Evolutionary conservation across 2,888 invertebrate species (phyloP), one percentile per base, ranked within the genome.

Genomic region (Sinodicranocentrus sp.): DNA sequence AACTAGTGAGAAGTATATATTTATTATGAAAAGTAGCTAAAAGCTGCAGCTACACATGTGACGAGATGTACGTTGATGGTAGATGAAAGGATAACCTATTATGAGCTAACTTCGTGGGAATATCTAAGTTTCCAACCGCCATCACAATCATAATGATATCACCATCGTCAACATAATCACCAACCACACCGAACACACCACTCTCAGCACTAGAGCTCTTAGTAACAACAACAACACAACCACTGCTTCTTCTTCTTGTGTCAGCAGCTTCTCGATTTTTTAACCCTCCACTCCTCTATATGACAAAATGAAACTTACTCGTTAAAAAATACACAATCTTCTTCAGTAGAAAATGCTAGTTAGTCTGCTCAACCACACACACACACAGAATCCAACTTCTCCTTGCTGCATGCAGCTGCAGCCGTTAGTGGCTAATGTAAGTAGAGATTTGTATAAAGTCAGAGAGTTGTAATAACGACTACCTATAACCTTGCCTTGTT

Each of bases 71-170:
- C 1, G n/a, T 2, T 28, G 52, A 70, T 48, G 44, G 15, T 25
- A 67, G 23, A 78, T 59, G 68, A 43, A 77, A 43, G 67, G 68
- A 59, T 70, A 44, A 21, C 21, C 48, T 28, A 70, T 59, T 59
- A 44, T 78, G 78, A 68, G 44, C 44, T 70, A 61, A 70, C 70
- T 78, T 59, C 78, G 78, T 78, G 78, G 70, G 78, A 78, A 78
- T 43, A 57, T 68, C 25, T 43, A 21, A 48, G 78, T 70, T 78
- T 78, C 78, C 70, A 78, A 78, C 78, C 78, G 70, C 68, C 61
- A 70, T 44, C 52, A 54, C 25, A 54, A 67, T 25, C 67, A 26
- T 48, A 39, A 70, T 33, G 19, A 48, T 28, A 44, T 48, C 44
- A 43, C 59, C 70, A 70, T 70, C 67, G 76, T 65, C 75, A 73